These are phyloP conservation scores for Drosophila lutescens DNA, from an alignment of 2,888 invertebrate species.

Conservation along the genomic window DNA sequence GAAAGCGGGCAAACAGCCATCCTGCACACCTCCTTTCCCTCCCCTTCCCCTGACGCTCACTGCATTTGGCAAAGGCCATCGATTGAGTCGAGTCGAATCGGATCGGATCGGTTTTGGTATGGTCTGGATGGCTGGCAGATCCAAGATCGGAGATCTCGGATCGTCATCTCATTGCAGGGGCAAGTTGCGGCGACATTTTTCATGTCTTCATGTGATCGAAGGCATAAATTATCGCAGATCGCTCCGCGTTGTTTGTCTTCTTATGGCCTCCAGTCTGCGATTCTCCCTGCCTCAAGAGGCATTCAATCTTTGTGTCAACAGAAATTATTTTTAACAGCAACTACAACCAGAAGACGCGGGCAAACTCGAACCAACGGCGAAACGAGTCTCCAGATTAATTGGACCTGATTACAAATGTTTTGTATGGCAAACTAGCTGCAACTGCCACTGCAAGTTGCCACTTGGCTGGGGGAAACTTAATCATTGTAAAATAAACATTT, in stretches of 20 bases:
- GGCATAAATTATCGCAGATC: constrained; percentile 77
- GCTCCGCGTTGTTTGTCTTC: constrained; percentile 50
- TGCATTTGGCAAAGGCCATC: constrained; percentile 71
- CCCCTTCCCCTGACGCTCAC: constrained; percentile 18
- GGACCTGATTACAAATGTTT: constrained; percentile 76
- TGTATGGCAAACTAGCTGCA: constrained; percentile 58
- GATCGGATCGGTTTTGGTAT: constrained; percentile 44
- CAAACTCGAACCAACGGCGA: constrained; percentile 30
- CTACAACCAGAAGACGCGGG: constrained; percentile 49
- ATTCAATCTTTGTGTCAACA: constrained; percentile 81
- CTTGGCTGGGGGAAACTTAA: constrained; percentile 24
- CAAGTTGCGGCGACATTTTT: constrained; percentile 79
- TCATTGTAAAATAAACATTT: constrained; percentile 75
- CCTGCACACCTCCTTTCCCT: neutral
- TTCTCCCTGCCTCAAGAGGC: constrained; percentile 39
- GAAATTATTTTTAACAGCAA: constrained; percentile 79
- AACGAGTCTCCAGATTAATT: constrained; percentile 65
- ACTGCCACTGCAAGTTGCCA: constrained; percentile 28
- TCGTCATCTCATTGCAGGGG: constrained; percentile 69
- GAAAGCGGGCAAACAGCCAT: constrained; percentile 34
- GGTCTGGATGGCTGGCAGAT: constrained; percentile 26
- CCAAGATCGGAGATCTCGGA: constrained; percentile 32
- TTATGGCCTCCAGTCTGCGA: constrained; percentile 22
- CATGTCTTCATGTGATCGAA: constrained; percentile 80
- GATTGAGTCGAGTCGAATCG: constrained; percentile 56